These are phyloP conservation scores for Ambastaia sidthimunki DNA, from an alignment of 2,797 vertebrate genomes.

Conservation along the genomic window DNA sequence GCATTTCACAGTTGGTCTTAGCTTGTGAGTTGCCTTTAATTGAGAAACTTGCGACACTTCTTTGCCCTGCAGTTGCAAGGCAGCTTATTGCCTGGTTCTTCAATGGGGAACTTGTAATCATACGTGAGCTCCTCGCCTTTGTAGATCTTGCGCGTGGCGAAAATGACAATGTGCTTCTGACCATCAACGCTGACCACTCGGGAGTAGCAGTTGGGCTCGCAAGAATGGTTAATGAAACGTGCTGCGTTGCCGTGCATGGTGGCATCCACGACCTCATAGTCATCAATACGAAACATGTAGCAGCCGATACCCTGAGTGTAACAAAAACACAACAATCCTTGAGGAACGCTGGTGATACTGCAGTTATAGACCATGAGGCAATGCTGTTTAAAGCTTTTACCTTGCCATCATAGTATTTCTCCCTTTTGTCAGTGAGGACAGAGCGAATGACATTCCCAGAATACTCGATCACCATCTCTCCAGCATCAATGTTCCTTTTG, in stretches of 20 bases:
- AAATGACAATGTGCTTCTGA: conserved; percentile 99
- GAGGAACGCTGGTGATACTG: not conserved
- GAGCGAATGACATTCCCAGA: conserved; percentile 98
- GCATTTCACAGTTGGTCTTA: conserved; percentile 29
- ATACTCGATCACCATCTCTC: conserved; percentile 99
- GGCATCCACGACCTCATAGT: conserved; percentile 96
- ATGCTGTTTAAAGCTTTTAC: conserved; percentile 70
- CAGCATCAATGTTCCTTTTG: conserved; percentile 93
- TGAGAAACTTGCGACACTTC: conserved; percentile 97
- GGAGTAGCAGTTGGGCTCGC: conserved; percentile 98
- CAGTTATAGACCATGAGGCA: not conserved
- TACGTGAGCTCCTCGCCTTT: conserved; percentile 97
- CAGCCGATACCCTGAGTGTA: conserved; percentile 90
- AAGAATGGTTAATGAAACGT: conserved; percentile 99
- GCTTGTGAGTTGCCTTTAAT: conserved; percentile 73
- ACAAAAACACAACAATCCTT: not conserved
- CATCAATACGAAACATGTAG: conserved; percentile 99
- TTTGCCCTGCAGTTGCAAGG: conserved; percentile 96
- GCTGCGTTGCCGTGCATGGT: conserved; percentile 97
- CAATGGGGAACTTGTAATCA: conserved; percentile 99
- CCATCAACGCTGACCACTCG: conserved; percentile 91
- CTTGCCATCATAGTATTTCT: conserved; percentile 98
- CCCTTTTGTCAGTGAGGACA: conserved; percentile 96
- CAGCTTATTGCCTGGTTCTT: conserved; percentile 97
- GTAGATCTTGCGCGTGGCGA: conserved; percentile 93